Percentiles rank a stretch among this genome's conserved stretches.
These are phyloP conservation scores for Dendrocopos noguchii DNA, from an alignment of 2,113 vertebrate genomes.

Conservation along the genomic window DNA sequence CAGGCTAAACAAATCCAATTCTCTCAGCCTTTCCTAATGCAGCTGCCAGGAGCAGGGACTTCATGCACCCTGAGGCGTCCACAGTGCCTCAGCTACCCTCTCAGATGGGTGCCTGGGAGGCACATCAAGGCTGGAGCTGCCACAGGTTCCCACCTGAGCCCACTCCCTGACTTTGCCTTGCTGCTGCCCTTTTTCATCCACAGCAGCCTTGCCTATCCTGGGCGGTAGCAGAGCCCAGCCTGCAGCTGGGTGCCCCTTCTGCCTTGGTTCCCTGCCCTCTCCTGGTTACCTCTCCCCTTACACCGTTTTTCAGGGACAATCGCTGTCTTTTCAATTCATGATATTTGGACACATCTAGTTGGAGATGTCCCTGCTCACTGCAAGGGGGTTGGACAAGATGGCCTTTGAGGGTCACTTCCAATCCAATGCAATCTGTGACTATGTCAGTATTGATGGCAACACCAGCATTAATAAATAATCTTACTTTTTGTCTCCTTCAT, in stretches of 20 bases:
- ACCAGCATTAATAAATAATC: background rate
- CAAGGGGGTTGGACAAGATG: too few species aligned
- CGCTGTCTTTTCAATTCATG: background rate
- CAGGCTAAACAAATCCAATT: too few species aligned
- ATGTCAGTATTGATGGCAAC: background rate
- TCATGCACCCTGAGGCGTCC: constrained; percentile 86
- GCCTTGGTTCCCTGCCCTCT: background rate
- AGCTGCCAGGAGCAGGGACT: constrained; percentile 85
- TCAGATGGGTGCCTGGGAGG: background rate
- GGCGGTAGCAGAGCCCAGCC: too few species aligned
- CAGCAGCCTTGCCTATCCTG: background rate
- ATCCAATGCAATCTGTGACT: too few species aligned
- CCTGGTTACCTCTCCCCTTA: background rate
- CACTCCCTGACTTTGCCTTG: too few species aligned
- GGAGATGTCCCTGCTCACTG: too few species aligned
- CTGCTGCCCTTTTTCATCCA: background rate
- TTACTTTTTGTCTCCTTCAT: background rate
- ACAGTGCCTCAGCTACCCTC: constrained; percentile 21
- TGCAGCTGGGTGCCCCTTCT: too few species aligned
- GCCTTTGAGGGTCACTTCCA: too few species aligned
- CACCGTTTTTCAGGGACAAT: background rate
- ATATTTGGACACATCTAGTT: background rate
- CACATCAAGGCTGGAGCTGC: background rate
- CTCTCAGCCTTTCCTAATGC: too few species aligned
- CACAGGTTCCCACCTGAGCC: background rate